Conservation (phyloP, 2,888 invertebrate species). For the Machimus rusticus region DNA sequence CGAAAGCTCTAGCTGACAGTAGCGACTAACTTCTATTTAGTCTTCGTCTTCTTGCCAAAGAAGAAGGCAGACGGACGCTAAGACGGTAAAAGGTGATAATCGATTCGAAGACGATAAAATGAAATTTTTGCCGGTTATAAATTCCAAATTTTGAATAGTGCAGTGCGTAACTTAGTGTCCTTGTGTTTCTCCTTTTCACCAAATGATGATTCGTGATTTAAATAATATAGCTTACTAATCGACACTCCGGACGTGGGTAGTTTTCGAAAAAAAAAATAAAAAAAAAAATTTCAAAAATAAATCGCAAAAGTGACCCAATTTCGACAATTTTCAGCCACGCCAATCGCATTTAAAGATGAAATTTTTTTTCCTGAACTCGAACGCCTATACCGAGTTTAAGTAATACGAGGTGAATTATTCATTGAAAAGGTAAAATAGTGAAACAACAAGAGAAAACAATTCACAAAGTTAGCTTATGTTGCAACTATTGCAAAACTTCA, state of each 20-base stretch:
- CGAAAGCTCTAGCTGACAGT: background rate
- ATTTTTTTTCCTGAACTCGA: background rate
- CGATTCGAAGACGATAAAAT: background rate
- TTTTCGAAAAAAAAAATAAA: background rate
- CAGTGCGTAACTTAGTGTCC: background rate
- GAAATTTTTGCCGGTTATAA: background rate
- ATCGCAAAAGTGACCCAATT: background rate
- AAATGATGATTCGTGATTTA: background rate
- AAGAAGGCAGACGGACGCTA: constrained; percentile 8
- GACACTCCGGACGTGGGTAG: background rate
- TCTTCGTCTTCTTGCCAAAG: constrained; percentile 32
- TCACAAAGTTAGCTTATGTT: background rate
- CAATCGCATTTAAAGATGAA: background rate
- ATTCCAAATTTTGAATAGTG: background rate
- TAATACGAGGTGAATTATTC: background rate
- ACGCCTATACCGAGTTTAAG: background rate
- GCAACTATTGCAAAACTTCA: background rate
- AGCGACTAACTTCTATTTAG: background rate
- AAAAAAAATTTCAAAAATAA: background rate
- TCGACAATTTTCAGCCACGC: background rate
- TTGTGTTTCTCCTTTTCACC: background rate
- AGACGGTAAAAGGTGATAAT: background rate
- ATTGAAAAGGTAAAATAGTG: background rate
- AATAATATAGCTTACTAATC: background rate
- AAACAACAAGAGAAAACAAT: background rate